Conservation (phyloP, 2,888 invertebrate species). For the Heliconius aoede region DNA sequence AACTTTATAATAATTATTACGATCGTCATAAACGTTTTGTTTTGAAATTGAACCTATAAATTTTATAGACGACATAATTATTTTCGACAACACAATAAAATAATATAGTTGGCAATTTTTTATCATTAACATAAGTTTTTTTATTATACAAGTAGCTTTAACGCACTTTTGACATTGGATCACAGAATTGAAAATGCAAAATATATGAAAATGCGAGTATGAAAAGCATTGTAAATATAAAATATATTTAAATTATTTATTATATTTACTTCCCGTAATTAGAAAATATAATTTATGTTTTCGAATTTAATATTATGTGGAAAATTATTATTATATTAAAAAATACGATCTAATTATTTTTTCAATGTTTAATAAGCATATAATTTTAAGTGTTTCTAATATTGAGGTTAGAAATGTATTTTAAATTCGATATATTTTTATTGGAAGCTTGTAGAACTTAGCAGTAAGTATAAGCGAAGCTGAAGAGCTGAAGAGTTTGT, state of each 20-base stretch:
- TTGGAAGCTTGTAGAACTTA: background rate
- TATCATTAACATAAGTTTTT: too few species aligned
- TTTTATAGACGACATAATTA: too few species aligned
- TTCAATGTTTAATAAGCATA: background rate
- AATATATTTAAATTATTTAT: background rate
- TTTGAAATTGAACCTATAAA: too few species aligned
- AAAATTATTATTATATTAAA: background rate
- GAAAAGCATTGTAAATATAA: background rate
- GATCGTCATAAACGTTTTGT: too few species aligned
- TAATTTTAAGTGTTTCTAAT: slow-evolving; percentile 10
- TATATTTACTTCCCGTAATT: background rate
- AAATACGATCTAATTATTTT: background rate
- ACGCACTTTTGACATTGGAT: too few species aligned
- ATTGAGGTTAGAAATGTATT: background rate
- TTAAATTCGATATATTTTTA: background rate
- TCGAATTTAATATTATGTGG: background rate
- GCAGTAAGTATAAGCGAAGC: too few species aligned
- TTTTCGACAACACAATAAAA: too few species aligned
- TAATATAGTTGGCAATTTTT: too few species aligned
- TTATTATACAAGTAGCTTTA: too few species aligned
- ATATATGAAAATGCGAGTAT: too few species aligned
- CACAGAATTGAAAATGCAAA: too few species aligned
- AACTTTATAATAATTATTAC: too few species aligned
- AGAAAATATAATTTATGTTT: slow-evolving; percentile 1
- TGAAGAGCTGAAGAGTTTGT: background rate